Conservation (phyloP, 2,113 vertebrate species). For the Alouatta palliata region DNA sequence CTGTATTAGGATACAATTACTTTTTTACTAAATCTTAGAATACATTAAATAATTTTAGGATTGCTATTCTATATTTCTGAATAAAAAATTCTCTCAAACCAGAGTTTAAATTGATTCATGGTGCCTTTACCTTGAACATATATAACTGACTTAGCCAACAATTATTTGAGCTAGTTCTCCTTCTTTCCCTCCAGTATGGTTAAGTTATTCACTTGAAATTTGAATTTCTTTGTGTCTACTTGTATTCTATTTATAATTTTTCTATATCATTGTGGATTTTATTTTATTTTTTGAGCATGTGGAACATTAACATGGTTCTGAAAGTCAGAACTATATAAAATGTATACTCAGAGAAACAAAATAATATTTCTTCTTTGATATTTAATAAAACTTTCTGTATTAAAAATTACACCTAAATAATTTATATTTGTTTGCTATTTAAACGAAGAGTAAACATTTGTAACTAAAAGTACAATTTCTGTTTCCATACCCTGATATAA, state of each 20-base stretch:
- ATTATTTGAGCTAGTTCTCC: neutral
- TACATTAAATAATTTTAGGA: too few species aligned
- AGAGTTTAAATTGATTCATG: neutral
- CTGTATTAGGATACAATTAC: too few species aligned
- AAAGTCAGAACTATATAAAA: neutral
- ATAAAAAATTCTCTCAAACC: neutral
- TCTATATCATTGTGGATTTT: too few species aligned
- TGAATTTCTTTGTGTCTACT: neutral
- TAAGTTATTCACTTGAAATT: neutral
- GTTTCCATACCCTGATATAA: neutral
- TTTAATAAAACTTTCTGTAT: neutral
- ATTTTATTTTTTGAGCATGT: too few species aligned
- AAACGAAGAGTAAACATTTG: neutral
- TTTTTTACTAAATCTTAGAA: too few species aligned
- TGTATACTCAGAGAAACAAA: neutral
- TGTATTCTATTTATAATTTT: neutral
- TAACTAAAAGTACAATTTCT: neutral
- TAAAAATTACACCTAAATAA: neutral
- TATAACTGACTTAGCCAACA: neutral
- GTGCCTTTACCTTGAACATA: neutral
- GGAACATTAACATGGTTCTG: neutral
- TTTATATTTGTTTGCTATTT: neutral
- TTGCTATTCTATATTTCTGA: too few species aligned
- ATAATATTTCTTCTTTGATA: neutral
- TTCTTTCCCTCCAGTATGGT: neutral